Evolutionary conservation across 1,140 invertebrate genomes (phyloP).

Genomic region (Aphidius ervi): DNA sequence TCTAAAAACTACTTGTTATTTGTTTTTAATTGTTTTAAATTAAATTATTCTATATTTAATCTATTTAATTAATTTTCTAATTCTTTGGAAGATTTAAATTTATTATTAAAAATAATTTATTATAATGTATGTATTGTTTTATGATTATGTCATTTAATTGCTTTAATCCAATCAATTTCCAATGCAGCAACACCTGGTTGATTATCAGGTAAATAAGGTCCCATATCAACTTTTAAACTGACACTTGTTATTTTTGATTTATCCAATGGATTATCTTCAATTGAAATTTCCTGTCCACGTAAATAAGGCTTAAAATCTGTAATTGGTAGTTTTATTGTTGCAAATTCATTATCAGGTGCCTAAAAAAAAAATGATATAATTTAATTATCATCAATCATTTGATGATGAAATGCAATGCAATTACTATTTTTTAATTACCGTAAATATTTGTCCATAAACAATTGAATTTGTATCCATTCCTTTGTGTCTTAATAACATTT

Average conservation of each 20-base stretch:
- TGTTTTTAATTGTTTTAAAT: too few relatives aligned
- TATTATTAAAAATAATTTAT: too few relatives aligned
- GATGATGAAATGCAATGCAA: too few relatives aligned
- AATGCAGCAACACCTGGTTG: slow-evolving; percentile 62
- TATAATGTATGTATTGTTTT: neutral
- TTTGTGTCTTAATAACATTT: slow-evolving; percentile 61
- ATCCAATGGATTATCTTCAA: slow-evolving; percentile 57
- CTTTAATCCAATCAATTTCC: slow-evolving; percentile 64
- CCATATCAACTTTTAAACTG: slow-evolving; percentile 63
- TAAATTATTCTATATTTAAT: too few relatives aligned
- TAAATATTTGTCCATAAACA: slow-evolving; percentile 63
- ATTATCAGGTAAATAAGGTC: slow-evolving; percentile 62
- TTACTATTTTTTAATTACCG: slow-evolving; percentile 42
- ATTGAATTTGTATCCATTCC: slow-evolving; percentile 57
- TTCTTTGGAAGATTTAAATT: too few relatives aligned
- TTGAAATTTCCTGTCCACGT: slow-evolving; percentile 53
- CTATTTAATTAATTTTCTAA: too few relatives aligned
- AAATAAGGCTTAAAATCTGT: slow-evolving; percentile 62
- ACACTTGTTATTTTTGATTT: slow-evolving; percentile 58
- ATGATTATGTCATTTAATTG: slow-evolving; percentile 36
- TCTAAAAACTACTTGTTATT: too few relatives aligned
- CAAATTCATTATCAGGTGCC: slow-evolving; percentile 56
- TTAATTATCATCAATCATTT: too few relatives aligned
- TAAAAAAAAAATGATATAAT: slow-evolving; percentile 32
- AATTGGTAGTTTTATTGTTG: slow-evolving; percentile 54